These are phyloP conservation scores for Penelope pileata DNA, from an alignment of 2,113 vertebrate genomes.

Conservation along the genomic window DNA sequence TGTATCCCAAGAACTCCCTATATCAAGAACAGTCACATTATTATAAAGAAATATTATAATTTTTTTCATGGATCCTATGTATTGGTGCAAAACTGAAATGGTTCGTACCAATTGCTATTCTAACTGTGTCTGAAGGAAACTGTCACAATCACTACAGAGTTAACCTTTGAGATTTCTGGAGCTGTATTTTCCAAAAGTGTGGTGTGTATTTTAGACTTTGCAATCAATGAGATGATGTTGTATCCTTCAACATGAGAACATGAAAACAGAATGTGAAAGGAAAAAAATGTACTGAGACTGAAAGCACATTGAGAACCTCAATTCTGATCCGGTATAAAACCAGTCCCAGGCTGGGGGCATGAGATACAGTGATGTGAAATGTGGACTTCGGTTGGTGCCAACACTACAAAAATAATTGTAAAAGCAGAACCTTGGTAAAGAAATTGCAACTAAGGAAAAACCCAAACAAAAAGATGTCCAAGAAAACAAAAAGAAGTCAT, in stretches of 20 bases:
- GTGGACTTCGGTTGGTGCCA: not conserved
- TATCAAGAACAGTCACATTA: not conserved
- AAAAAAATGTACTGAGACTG: not conserved
- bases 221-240: not conserved
- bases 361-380: not conserved
- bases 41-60: not conserved
- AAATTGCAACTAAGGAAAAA: not conserved
- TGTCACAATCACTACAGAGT: not conserved
- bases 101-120: not conserved
- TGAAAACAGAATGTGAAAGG: not conserved
- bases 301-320: not conserved
- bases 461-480: not conserved
- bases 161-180: not conserved
- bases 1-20: not conserved
- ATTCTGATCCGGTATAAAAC: not conserved
- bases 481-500: not conserved
- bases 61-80: not conserved
- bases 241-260: not conserved
- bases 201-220: not conserved
- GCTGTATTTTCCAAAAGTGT: not conserved
- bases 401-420: not conserved
- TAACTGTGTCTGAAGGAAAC: not conserved
- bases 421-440: not conserved
- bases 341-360: not conserved
- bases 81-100: not conserved